These are phyloP conservation scores for Psylliodes chrysocephalus DNA, from an alignment of 2,888 invertebrate species.

Conservation along the genomic window DNA sequence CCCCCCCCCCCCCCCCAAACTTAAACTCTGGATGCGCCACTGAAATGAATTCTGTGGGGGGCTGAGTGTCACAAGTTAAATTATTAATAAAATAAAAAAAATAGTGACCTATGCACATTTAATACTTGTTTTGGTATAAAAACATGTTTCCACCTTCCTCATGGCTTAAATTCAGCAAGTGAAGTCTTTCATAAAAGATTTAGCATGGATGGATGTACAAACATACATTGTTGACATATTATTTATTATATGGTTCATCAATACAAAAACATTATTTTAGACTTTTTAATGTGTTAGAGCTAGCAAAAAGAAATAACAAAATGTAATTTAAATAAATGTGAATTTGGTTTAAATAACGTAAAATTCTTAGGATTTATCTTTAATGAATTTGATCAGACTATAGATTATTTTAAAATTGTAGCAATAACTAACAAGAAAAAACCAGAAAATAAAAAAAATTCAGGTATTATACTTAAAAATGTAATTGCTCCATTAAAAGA, in stretches of 20 bases:
- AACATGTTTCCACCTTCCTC: too few species aligned
- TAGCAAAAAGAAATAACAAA: neutral
- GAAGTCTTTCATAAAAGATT: too few species aligned
- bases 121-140: neutral
- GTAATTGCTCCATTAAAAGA: neutral
- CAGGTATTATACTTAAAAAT: neutral
- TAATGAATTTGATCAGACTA: neutral
- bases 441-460: neutral
- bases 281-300: neutral
- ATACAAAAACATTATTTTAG: neutral
- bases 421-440: neutral
- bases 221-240: neutral
- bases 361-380: neutral
- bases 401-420: neutral
- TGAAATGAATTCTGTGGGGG: too few species aligned
- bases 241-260: neutral
- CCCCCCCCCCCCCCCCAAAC: too few species aligned
- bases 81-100: neutral
- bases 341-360: neutral
- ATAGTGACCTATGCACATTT: neutral
- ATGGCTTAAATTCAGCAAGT: neutral
- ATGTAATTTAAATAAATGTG: conserved; percentile 1
- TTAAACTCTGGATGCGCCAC: too few species aligned
- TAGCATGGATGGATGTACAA: neutral
- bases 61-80: too few species aligned